phyloP scores from a whole-genome alignment of 1,140 invertebrate species.

The Xylocopa sonorina region DNA sequence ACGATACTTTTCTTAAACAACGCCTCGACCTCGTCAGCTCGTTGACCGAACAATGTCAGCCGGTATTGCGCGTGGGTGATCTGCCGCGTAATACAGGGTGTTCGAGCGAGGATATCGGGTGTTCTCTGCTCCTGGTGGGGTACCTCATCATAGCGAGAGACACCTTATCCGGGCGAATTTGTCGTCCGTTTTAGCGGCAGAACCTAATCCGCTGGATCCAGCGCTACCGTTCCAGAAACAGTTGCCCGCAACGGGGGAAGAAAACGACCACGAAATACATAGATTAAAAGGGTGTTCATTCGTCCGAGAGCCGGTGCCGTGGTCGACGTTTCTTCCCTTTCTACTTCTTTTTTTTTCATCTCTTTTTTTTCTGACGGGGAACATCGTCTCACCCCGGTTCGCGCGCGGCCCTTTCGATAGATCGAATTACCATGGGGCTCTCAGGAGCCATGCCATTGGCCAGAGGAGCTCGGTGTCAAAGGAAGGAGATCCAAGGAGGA shows the following conservation, averaged over 20 bases:
- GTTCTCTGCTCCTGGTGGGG: conserved; percentile 19
- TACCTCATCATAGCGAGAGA: conserved; percentile 56
- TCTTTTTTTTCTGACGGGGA: conserved; percentile 23
- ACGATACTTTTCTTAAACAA: not conserved
- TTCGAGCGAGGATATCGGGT: conserved; percentile 60
- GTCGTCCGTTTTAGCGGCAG: conserved; percentile 51
- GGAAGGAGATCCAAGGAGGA: conserved; percentile 61
- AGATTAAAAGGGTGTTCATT: conserved; percentile 41
- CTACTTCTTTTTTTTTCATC: conserved; percentile 1
- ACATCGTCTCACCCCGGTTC: conserved; percentile 48
- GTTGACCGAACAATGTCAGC: conserved; percentile 26
- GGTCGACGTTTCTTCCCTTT: not conserved
- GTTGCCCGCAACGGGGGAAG: not conserved
- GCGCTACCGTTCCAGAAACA: conserved; percentile 64
- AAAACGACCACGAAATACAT: conserved; percentile 46
- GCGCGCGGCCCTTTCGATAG: conserved; percentile 44
- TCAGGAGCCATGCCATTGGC: conserved; percentile 58
- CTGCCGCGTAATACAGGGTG: conserved; percentile 65
- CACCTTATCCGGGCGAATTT: conserved; percentile 66
- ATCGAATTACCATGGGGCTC: conserved; percentile 69
- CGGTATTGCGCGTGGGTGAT: conserved; percentile 60
- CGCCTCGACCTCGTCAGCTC: not conserved
- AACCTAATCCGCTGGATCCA: conserved; percentile 62
- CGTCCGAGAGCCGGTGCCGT: conserved; percentile 33
- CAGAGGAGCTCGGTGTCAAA: conserved; percentile 58